These are phyloP conservation scores for Cheilosia vulpina DNA, from an alignment of 2,888 invertebrate species.

Conservation along the genomic window DNA sequence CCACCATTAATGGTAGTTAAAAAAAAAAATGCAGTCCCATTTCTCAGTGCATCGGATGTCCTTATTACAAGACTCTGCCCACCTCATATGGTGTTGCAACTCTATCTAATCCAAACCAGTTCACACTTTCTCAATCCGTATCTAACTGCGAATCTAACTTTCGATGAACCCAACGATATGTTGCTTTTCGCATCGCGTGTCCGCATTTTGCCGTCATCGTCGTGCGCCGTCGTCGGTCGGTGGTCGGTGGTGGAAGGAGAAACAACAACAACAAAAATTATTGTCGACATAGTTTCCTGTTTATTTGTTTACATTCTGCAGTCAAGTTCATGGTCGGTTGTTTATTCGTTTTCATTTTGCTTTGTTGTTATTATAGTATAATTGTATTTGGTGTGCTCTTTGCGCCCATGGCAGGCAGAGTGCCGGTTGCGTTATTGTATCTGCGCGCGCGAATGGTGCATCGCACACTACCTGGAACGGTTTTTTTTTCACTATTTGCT, in stretches of 20 bases:
- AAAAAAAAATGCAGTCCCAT: slow-evolving; percentile 27
- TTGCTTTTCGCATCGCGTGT: slow-evolving; percentile 43
- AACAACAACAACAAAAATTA: slow-evolving; percentile 57
- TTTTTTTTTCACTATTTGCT: background rate
- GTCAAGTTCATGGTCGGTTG: slow-evolving; percentile 76
- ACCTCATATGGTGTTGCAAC: slow-evolving; percentile 15
- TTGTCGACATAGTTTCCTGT: slow-evolving; percentile 75
- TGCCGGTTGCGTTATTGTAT: slow-evolving; percentile 1
- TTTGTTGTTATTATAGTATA: slow-evolving; percentile 41
- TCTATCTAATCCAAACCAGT: slow-evolving; percentile 46
- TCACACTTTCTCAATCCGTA: slow-evolving; percentile 63
- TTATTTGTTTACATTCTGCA: slow-evolving; percentile 76
- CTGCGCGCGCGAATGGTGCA: slow-evolving; percentile 16
- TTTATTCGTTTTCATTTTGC: slow-evolving; percentile 74
- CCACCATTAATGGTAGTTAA: slow-evolving; percentile 5
- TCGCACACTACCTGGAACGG: slow-evolving; percentile 31
- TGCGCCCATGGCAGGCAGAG: background rate
- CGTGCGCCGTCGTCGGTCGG: background rate
- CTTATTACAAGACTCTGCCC: slow-evolving; percentile 11
- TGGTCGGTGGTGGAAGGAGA: slow-evolving; percentile 47
- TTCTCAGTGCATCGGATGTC: background rate
- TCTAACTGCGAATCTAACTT: slow-evolving; percentile 58
- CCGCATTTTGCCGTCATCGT: slow-evolving; percentile 22
- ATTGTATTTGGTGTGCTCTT: slow-evolving; percentile 50
- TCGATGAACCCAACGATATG: slow-evolving; percentile 51